Base-by-base conservation (phyloP, 2,888 invertebrate genomes). In the Formica aserva region DNA sequence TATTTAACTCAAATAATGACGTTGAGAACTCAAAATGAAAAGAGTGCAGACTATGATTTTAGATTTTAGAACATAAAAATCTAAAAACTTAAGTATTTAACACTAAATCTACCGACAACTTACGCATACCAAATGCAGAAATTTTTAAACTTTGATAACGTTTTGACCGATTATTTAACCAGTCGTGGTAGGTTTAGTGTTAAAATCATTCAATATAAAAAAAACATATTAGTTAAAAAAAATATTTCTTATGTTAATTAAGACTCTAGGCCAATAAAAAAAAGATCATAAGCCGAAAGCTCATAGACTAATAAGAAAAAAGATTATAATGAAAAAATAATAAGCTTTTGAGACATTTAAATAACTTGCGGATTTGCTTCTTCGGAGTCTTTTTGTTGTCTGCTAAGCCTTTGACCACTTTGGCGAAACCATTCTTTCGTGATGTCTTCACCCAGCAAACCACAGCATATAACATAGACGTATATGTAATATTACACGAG, bases 371-470 rank as follows among this genome's bases (percentile, higher is more conserved):
- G 32, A 32, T 52, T 71, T 32, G n/a, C 15, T 35, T 80, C 57
- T 74, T 60, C 75, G 4, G 41, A 41, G 11, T 38, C 15, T 74
- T 74, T 60, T 60, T 60, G 74, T 62, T 74, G 15, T 60, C 74
- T 60, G 11, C 3, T 41, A 60, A 74, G 74, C n/a, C 74, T 74
- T 15, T 74, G 71, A 67, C 26, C 60, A 69, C 22, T 48, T 52
- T 38, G 83, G 13, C 74, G 32, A 45, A 69, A 74, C 41, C 57
- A 55, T 15, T 74, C 74, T 60, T 74, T 74, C 29, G 74, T 74
- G 2, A 74, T 11, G 1, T 74, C 60, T 22, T 74, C n/a, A n/a
- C n/a, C n/a, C n/a, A n/a, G n/a, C n/a, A n/a, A n/a, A n/a, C n/a
- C n/a, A n/a, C n/a, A n/a, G n/a, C n/a, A n/a, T n/a, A n/a, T n/a